phyloP scores from a whole-genome alignment of 2,113 vertebrate genomes.

The Coracopsis vasa region DNA sequence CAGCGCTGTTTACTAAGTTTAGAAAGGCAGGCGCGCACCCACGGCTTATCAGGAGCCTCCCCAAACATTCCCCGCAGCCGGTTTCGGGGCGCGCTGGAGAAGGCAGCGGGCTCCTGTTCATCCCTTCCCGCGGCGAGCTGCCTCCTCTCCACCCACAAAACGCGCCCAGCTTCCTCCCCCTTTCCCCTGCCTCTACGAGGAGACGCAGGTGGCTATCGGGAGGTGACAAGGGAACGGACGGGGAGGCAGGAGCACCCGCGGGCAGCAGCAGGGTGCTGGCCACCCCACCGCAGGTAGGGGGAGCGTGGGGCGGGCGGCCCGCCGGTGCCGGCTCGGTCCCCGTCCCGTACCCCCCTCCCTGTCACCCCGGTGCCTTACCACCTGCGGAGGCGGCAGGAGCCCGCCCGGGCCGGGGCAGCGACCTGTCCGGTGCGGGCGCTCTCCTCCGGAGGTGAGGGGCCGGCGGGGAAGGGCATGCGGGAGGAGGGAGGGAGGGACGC shows the following conservation, averaged over 20 bases:
- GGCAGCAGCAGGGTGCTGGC: background rate
- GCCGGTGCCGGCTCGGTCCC: background rate
- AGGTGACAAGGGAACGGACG: background rate
- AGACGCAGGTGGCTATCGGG: slow-evolving; percentile 33
- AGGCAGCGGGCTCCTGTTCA: background rate
- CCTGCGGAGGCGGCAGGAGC: background rate
- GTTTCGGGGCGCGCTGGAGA: background rate
- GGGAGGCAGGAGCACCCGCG: background rate
- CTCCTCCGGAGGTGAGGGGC: slow-evolving; percentile 35
- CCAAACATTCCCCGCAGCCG: background rate
- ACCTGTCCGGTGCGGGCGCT: slow-evolving; percentile 1
- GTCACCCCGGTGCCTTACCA: slow-evolving; percentile 8
- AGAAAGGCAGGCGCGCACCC: background rate
- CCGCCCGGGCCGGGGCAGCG: background rate
- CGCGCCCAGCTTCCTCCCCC: background rate
- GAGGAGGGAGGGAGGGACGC: background rate
- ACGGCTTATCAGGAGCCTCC: background rate
- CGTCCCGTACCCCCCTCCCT: background rate
- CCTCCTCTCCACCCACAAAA: background rate
- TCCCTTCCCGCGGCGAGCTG: background rate
- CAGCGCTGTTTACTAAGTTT: background rate
- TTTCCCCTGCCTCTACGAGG: background rate
- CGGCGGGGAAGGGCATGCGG: slow-evolving; percentile 11
- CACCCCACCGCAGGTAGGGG: slow-evolving; percentile 8
- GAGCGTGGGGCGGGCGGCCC: background rate